Evolutionary conservation across 1,140 invertebrate species (phyloP).

Genomic region (Marisa cornuarietis): DNA sequence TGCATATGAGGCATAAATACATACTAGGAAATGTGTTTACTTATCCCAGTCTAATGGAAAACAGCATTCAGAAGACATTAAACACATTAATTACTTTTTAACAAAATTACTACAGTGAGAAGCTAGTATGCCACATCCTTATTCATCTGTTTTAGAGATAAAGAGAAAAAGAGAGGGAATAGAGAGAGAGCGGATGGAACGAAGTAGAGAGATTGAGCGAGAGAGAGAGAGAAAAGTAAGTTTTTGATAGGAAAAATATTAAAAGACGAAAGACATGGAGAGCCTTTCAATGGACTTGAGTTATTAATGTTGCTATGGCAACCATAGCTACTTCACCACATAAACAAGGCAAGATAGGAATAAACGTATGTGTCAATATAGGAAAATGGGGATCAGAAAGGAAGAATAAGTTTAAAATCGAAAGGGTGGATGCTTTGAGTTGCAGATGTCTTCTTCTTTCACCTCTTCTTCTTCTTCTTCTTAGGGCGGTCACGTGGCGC

Average conservation of each 20-base stretch:
- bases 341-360: no score
- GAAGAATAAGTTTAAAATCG: background rate
- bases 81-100: background rate
- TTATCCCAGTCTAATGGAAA: background rate
- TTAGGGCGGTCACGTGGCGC: no score
- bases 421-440: background rate
- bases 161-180: background rate
- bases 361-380: no score
- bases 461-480: background rate
- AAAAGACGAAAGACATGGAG: no score
- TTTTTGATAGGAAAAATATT: background rate
- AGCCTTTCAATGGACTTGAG: background rate
- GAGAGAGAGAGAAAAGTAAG: background rate
- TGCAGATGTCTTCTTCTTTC: background rate
- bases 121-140: no score
- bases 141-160: background rate
- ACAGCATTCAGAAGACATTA: background rate
- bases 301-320: background rate
- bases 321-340: no score
- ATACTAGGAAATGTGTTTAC: background rate
- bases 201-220: slow-evolving; percentile 2
- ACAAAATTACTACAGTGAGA: background rate
- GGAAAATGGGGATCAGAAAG: background rate
- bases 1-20: background rate
- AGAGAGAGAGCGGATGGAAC: background rate